Evolutionary conservation across 2,888 invertebrate genomes (phyloP).

Genomic region (Gymnocheta viridis): DNA sequence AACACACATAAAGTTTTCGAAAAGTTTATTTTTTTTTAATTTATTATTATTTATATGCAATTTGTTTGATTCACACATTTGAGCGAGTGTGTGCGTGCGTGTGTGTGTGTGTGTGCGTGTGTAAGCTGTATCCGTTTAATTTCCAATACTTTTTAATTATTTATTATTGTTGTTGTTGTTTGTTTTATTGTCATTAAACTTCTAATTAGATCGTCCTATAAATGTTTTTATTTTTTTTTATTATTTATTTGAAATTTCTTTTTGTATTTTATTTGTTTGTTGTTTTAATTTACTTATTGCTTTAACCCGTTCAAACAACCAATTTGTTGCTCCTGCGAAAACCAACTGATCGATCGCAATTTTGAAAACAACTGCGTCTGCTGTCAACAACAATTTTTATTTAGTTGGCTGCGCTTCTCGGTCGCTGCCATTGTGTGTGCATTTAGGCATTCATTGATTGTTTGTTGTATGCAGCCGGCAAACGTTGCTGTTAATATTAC

Average conservation of each 20-base stretch:
- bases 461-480: slow-evolving; percentile 39
- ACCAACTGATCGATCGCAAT: slow-evolving; percentile 70
- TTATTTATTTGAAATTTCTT: slow-evolving; percentile 4
- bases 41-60: slow-evolving; percentile 49
- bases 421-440: slow-evolving; percentile 30
- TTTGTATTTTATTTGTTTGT: slow-evolving; percentile 27
- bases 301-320: slow-evolving; percentile 65
- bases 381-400: slow-evolving; percentile 64
- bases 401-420: slow-evolving; percentile 49
- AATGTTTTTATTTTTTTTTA: slow-evolving; percentile 4
- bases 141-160: slow-evolving; percentile 42
- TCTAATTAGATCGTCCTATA: slow-evolving; percentile 57
- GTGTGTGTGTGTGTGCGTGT: background rate
- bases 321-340: slow-evolving; percentile 70
- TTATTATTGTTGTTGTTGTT: slow-evolving; percentile 31
- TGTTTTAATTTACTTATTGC: slow-evolving; percentile 45
- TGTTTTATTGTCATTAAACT: slow-evolving; percentile 37
- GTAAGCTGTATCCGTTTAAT: slow-evolving; percentile 51
- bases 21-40: slow-evolving; percentile 34
- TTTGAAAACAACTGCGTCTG: slow-evolving; percentile 67
- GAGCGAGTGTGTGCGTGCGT: background rate
- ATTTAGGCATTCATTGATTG: slow-evolving; percentile 27
- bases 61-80: slow-evolving; percentile 36
- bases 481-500: slow-evolving; percentile 24
- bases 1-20: slow-evolving; percentile 17